Evolutionary conservation across 2,797 vertebrate genomes (phyloP).

Genomic region (Salmo trutta): DNA sequence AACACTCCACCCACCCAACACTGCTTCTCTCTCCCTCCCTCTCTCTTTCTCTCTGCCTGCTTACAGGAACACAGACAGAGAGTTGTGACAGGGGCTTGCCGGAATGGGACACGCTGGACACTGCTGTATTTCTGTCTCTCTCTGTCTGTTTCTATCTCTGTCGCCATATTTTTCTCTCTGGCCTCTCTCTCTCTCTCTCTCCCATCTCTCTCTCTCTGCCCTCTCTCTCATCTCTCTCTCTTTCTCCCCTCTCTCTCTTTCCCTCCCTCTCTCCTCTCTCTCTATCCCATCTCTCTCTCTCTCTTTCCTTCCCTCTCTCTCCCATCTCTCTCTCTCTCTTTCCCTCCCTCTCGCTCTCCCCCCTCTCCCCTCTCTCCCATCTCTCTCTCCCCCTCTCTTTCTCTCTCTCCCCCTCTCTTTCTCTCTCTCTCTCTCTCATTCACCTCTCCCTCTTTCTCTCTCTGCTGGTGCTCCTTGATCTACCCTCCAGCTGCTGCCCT

Average conservation of each 20-base stretch:
- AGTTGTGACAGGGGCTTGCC: neutral
- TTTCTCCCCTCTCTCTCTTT: neutral
- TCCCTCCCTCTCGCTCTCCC: neutral
- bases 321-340: too few relatives aligned
- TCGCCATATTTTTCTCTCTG: neutral
- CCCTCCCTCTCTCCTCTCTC: neutral
- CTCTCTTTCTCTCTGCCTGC: neutral
- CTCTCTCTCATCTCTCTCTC: too few relatives aligned
- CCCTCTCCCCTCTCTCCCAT: neutral
- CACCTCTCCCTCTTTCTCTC: constrained; percentile 19
- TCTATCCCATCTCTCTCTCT: too few relatives aligned
- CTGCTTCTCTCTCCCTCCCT: neutral
- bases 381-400: constrained; percentile 21
- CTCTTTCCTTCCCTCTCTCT: neutral
- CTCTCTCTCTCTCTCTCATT: constrained; percentile 1
- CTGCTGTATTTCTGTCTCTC: neutral
- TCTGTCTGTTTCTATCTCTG: neutral
- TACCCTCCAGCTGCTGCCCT: constrained; percentile 5
- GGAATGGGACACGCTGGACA: neutral
- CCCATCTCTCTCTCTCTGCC: neutral
- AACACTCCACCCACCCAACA: neutral
- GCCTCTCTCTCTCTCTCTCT: constrained; percentile 2
- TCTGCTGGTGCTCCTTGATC: constrained; percentile 32
- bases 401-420: constrained; percentile 39
- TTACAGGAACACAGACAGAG: neutral